phyloP scores from a whole-genome alignment of 1,140 invertebrate species.

The Eurytemora carolleeae region DNA sequence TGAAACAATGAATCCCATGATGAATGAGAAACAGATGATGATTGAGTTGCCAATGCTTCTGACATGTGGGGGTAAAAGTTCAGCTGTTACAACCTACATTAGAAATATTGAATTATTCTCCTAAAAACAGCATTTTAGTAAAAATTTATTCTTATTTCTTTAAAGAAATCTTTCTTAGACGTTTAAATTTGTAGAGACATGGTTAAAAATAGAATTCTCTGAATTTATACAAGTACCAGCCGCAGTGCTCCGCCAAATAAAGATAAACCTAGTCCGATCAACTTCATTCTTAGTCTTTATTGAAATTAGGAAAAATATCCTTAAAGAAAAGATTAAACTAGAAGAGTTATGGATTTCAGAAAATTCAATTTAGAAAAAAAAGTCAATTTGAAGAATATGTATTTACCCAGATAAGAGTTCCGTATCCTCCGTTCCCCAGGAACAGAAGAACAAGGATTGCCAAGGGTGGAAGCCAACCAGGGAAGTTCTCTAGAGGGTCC shows the following conservation, averaged over 20 bases:
- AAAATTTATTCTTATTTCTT: too few relatives aligned
- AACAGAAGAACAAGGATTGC: constrained; percentile 6
- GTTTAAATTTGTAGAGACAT: not conserved
- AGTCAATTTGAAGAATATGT: not conserved
- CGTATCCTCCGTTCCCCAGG: constrained; percentile 7
- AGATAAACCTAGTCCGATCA: not conserved
- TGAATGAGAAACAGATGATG: constrained; percentile 68
- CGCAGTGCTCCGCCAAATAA: too few relatives aligned
- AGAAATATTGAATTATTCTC: not conserved
- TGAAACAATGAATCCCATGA: constrained; percentile 70
- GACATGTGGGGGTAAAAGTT: constrained; percentile 51
- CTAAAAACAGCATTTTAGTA: too few relatives aligned
- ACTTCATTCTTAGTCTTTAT: too few relatives aligned
- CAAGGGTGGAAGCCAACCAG: constrained; percentile 8
- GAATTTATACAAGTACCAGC: too few relatives aligned
- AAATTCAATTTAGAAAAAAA: not conserved
- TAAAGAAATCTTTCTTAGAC: too few relatives aligned
- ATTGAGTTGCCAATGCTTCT: constrained; percentile 61
- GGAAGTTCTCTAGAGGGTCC: too few relatives aligned
- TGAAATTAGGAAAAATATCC: not conserved
- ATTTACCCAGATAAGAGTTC: constrained; percentile 12
- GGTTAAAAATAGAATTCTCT: not conserved
- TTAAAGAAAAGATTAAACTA: not conserved
- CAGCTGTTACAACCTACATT: constrained; percentile 38
- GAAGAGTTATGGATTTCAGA: not conserved